phyloP scores from a whole-genome alignment of 1,140 invertebrate species.

The Brachionus plicatilis region DNA sequence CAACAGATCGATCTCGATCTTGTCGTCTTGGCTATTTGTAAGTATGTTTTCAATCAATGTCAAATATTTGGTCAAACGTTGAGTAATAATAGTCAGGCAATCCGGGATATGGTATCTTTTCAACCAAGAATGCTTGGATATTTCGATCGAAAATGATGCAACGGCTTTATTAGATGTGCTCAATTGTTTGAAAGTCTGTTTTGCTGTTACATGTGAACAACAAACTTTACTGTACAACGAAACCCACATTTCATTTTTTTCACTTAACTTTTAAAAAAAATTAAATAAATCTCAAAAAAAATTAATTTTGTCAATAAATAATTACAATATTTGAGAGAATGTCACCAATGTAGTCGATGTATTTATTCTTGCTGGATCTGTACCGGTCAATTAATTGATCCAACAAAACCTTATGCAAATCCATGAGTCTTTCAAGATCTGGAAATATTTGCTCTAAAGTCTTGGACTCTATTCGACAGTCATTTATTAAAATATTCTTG shows the following conservation, averaged over 20 bases:
- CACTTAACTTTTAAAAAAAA: background rate
- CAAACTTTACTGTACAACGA: constrained; percentile 21
- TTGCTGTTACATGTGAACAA: constrained; percentile 15
- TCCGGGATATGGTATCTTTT: constrained; percentile 35
- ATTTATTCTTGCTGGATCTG: constrained; percentile 13
- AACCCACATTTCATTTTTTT: background rate
- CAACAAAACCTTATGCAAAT: background rate
- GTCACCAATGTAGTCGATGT: constrained; percentile 21
- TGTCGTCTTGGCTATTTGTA: constrained; percentile 18
- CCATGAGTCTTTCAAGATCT: constrained; percentile 5
- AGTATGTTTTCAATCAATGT: constrained; percentile 36
- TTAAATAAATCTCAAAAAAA: background rate
- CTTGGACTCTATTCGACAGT: constrained; percentile 6
- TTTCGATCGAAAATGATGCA: constrained; percentile 26
- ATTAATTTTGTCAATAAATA: background rate
- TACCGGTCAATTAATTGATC: constrained; percentile 21
- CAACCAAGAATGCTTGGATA: constrained; percentile 3
- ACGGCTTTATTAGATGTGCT: background rate
- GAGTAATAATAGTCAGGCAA: constrained; percentile 32
- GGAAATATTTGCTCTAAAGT: constrained; percentile 31
- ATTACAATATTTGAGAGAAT: constrained; percentile 24
- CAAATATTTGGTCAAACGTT: constrained; percentile 34
- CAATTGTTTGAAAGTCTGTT: constrained; percentile 4
- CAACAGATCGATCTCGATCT: background rate
- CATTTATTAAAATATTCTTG: background rate